Percentiles rank a stretch among this genome's conserved stretches.
These are phyloP conservation scores for Cremastobaeus sp. DNA, from an alignment of 2,888 invertebrate species.

Conservation along the genomic window DNA sequence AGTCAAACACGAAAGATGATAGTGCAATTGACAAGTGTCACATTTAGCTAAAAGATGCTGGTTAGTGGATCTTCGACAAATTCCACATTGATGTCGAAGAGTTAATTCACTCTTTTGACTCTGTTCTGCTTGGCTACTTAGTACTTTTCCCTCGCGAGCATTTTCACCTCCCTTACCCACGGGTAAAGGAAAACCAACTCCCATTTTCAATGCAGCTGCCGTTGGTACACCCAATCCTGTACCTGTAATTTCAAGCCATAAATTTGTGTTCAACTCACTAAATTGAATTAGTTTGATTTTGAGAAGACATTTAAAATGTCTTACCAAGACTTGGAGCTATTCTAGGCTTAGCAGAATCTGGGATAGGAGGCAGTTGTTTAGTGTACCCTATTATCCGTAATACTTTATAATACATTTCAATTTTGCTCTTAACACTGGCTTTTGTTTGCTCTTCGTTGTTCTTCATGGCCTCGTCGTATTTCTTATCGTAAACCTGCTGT, in stretches of 20 bases:
- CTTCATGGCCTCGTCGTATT: slow-evolving; percentile 88
- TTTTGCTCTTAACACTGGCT: slow-evolving; percentile 80
- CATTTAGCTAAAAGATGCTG: slow-evolving; percentile 97
- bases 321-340: slow-evolving; percentile 72
- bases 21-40: slow-evolving; percentile 94
- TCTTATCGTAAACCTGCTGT: slow-evolving; percentile 86
- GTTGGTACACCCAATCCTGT: slow-evolving; percentile 81
- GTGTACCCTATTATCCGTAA: slow-evolving; percentile 72
- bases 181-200: slow-evolving; percentile 89
- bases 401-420: slow-evolving; percentile 74
- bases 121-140: slow-evolving; percentile 78
- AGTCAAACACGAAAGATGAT: slow-evolving; percentile 95
- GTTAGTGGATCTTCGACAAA: slow-evolving; percentile 91
- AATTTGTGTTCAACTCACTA: too few species aligned
- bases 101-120: slow-evolving; percentile 77
- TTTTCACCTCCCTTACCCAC: slow-evolving; percentile 84
- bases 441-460: slow-evolving; percentile 83
- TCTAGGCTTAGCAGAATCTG: slow-evolving; percentile 72
- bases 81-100: slow-evolving; percentile 88
- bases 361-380: slow-evolving; percentile 71
- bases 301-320: too few species aligned
- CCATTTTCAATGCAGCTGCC: slow-evolving; percentile 91
- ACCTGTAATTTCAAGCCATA: too few species aligned
- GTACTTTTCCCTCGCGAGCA: slow-evolving; percentile 83
- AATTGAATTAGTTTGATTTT: too few species aligned